phyloP scores from a whole-genome alignment of 2,113 vertebrate genomes.

The Calcarius ornatus region DNA sequence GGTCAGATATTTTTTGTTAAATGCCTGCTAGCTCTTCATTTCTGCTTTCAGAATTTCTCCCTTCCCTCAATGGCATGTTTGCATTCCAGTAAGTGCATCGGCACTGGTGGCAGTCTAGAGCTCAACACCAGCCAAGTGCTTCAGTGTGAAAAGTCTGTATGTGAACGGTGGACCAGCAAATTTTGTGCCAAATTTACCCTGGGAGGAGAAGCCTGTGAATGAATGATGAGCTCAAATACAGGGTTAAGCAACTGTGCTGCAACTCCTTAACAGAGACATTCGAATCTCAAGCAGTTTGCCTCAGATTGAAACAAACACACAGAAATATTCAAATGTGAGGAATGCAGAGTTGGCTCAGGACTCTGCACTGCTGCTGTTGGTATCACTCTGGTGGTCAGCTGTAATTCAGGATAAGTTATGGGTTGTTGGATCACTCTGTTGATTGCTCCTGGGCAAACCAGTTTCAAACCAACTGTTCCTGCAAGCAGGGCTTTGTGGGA shows the following conservation, averaged over 20 bases:
- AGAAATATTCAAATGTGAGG: not conserved
- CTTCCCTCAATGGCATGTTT: not conserved
- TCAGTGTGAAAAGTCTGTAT: not conserved
- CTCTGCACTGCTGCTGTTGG: not conserved
- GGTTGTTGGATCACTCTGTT: not conserved
- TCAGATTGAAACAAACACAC: not conserved
- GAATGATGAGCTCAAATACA: not conserved
- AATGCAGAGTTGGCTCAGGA: not conserved
- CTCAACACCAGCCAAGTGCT: not conserved
- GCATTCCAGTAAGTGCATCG: not conserved
- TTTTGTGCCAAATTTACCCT: not conserved
- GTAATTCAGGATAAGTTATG: not conserved
- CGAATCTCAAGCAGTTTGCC: not conserved
- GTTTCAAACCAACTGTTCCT: not conserved
- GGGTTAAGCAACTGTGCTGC: not conserved
- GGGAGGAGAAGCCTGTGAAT: not conserved
- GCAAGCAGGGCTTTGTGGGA: rapidly evolving
- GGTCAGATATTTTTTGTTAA: not conserved
- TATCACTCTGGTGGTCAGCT: not conserved
- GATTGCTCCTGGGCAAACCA: not conserved
- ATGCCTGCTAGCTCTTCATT: not conserved
- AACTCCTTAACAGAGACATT: not conserved
- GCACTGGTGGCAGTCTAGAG: not conserved
- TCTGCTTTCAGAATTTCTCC: not conserved
- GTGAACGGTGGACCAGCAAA: not conserved